A percentile compares a stretch with the other conserved stretches of the same genome.
These are phyloP conservation scores for Epizoanthus stellaris DNA, from an alignment of 92 coral and sea anemone species.

Conservation along the genomic window DNA sequence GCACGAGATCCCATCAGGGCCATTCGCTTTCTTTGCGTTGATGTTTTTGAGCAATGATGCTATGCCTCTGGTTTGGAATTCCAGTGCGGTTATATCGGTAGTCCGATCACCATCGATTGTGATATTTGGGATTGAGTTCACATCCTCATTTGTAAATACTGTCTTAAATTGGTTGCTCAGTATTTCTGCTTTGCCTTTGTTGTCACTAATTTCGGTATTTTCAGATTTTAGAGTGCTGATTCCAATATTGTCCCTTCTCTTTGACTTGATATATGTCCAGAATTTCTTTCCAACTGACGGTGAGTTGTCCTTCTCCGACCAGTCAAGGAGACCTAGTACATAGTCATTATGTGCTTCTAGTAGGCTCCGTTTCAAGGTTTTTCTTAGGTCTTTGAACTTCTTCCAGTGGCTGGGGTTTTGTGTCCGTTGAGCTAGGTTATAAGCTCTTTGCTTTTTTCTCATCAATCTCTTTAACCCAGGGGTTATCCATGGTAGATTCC, in stretches of 20 bases:
- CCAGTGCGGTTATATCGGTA: constrained; percentile 14
- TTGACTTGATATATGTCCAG: too few relatives aligned
- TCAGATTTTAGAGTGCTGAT: not conserved
- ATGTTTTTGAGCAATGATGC: constrained; percentile 35
- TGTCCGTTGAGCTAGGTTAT: constrained; percentile 56
- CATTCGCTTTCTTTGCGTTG: constrained; percentile 54
- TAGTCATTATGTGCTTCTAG: too few relatives aligned
- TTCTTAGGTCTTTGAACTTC: constrained; percentile 50
- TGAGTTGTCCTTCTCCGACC: too few relatives aligned
- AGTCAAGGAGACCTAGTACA: too few relatives aligned
- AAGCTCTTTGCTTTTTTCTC: constrained; percentile 44
- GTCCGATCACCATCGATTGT: constrained; percentile 6
- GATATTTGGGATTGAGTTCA: constrained; percentile 14
- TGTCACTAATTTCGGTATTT: constrained; percentile 3
- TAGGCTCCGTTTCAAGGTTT: too few relatives aligned
- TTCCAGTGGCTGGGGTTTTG: constrained; percentile 55
- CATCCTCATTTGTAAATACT: constrained; percentile 7
- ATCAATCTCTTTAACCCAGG: constrained; percentile 33
- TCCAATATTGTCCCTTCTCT: too few relatives aligned
- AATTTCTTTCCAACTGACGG: too few relatives aligned
- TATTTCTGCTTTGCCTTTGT: not conserved
- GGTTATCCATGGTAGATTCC: constrained; percentile 59
- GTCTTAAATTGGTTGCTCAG: constrained; percentile 13
- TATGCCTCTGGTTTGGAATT: constrained; percentile 43
- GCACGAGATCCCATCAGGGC: constrained; percentile 46